These are phyloP conservation scores for Eupsittula cactorum DNA, from an alignment of 2,113 vertebrate species.

Conservation along the genomic window DNA sequence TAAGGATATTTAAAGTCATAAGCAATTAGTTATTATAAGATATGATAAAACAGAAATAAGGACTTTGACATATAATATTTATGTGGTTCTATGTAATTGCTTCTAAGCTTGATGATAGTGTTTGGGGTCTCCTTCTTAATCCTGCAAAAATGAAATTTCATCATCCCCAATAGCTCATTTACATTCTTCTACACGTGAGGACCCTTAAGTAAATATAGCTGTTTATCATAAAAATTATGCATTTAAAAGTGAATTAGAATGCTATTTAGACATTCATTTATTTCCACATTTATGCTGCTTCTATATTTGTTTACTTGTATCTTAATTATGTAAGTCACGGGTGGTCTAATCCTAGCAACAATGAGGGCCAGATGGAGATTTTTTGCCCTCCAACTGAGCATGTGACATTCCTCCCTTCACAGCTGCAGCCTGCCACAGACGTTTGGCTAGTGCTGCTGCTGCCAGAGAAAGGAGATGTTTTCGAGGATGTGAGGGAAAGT, in stretches of 20 bases:
- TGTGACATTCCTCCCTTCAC: constrained; percentile 11
- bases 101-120: not conserved
- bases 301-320: constrained; percentile 12
- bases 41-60: not conserved
- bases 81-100: not conserved
- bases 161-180: not conserved
- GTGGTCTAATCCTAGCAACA: constrained; percentile 21
- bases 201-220: not conserved
- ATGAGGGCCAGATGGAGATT: constrained; percentile 31
- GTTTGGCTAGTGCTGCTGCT: not conserved
- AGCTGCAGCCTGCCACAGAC: constrained; percentile 15
- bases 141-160: not conserved
- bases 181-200: not conserved
- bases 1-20: constrained; percentile 3
- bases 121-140: not conserved
- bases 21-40: constrained; percentile 11
- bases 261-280: not conserved
- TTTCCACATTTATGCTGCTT: not conserved
- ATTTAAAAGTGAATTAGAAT: not conserved
- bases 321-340: not conserved
- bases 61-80: not conserved
- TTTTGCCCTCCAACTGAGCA: not conserved
- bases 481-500: not conserved
- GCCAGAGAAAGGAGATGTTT: constrained; percentile 10
- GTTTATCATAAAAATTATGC: not conserved